Percentiles rank a stretch among this genome's conserved stretches.
Evolutionary conservation across 64 coral and sea anemone genomes (phyloP).

Genomic region (Platygyra sinensis): DNA sequence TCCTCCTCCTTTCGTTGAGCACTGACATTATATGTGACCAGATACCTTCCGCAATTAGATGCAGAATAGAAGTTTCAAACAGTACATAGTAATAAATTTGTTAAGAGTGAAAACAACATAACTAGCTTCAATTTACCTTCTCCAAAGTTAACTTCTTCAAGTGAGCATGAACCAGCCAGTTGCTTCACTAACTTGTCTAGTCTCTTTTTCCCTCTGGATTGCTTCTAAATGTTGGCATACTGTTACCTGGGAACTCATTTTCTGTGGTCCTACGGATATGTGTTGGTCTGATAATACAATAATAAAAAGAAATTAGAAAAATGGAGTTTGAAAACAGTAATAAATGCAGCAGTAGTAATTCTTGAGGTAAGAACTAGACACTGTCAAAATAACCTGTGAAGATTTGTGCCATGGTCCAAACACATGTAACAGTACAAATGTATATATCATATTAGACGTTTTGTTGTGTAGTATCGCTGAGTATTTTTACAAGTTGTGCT

Average conservation of each 20-base stretch:
- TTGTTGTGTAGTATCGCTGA: too few relatives aligned
- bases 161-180: background rate
- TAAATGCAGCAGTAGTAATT: too few relatives aligned
- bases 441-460: too few relatives aligned
- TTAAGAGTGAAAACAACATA: background rate
- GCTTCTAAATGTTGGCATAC: slow-evolving; percentile 11
- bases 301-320: too few relatives aligned
- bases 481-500: too few relatives aligned
- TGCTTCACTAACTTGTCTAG: background rate
- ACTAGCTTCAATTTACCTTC: background rate
- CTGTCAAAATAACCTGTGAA: too few relatives aligned
- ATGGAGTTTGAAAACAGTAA: too few relatives aligned
- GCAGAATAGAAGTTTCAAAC: too few relatives aligned
- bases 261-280: slow-evolving; percentile 5
- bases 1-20: slow-evolving; percentile 48
- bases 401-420: too few relatives aligned
- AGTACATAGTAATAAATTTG: background rate
- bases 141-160: slow-evolving; percentile 17
- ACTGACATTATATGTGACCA: slow-evolving; percentile 48
- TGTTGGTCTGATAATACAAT: background rate
- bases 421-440: too few relatives aligned
- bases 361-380: too few relatives aligned
- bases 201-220: slow-evolving; percentile 3
- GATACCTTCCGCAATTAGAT: slow-evolving; percentile 5
- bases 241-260: slow-evolving; percentile 8